Conservation (phyloP, 2,888 invertebrate genomes). For the Drosophila aldrichi region DNA sequence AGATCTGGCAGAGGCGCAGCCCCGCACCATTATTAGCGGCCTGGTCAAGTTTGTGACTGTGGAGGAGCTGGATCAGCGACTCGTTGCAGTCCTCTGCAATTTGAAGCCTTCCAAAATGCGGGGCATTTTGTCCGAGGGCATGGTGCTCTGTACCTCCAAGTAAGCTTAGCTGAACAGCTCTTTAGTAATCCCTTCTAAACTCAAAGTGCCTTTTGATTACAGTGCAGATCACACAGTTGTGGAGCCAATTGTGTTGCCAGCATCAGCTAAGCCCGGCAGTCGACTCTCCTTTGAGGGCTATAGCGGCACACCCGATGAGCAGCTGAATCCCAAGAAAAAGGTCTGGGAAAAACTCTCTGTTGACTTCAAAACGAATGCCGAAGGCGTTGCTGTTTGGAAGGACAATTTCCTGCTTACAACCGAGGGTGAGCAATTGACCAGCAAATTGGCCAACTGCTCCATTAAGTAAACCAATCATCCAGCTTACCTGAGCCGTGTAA, state of each 20-base stretch:
- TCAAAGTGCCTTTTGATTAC: neutral
- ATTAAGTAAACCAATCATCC: slow-evolving; percentile 88
- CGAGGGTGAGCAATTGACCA: slow-evolving; percentile 90
- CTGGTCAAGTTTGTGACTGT: slow-evolving; percentile 96
- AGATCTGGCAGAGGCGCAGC: slow-evolving; percentile 92
- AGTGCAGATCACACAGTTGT: slow-evolving; percentile 92
- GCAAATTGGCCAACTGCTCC: slow-evolving; percentile 92
- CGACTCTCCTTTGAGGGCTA: slow-evolving; percentile 93
- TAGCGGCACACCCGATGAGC: slow-evolving; percentile 92
- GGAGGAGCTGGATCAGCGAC: slow-evolving; percentile 94
- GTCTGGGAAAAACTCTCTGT: slow-evolving; percentile 96
- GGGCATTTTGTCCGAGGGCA: slow-evolving; percentile 95
- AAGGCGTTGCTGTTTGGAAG: slow-evolving; percentile 93
- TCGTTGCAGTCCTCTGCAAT: slow-evolving; percentile 97
- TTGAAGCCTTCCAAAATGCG: slow-evolving; percentile 98
- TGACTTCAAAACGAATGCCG: slow-evolving; percentile 90
- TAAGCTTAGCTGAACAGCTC: slow-evolving; percentile 81
- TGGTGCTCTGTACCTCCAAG: slow-evolving; percentile 96
- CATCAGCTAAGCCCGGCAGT: slow-evolving; percentile 92
- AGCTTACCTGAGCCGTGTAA: slow-evolving; percentile 73
- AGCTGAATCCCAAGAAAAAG: slow-evolving; percentile 98
- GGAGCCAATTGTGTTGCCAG: slow-evolving; percentile 93
- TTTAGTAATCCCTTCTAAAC: accelerated
- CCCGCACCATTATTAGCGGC: slow-evolving; percentile 93
- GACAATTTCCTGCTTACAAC: slow-evolving; percentile 90